phyloP scores from a whole-genome alignment of 2,888 invertebrate species.

The Stenoptilia bipunctidactyla region DNA sequence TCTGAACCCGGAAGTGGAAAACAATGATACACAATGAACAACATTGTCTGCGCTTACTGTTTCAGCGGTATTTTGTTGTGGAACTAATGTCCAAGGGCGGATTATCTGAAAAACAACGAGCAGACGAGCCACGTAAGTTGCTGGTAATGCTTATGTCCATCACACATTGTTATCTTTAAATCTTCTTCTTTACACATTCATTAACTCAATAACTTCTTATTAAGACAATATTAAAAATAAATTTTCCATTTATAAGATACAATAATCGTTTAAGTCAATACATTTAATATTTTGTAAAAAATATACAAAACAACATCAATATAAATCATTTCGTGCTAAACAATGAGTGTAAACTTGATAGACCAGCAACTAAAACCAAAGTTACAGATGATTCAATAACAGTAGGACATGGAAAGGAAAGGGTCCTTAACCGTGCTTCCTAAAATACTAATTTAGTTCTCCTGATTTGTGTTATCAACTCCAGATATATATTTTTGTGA shows the following conservation, averaged over 20 bases:
- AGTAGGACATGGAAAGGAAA: neutral
- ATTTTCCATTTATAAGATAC: too few species aligned
- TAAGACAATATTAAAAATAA: neutral
- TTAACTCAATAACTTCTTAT: neutral
- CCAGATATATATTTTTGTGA: neutral
- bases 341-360: constrained; percentile 31
- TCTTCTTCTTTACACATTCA: too few species aligned
- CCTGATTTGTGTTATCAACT: too few species aligned
- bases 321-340: neutral
- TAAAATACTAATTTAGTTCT: too few species aligned
- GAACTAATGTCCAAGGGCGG: constrained; percentile 67
- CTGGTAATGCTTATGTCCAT: constrained; percentile 42
- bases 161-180: constrained; percentile 21
- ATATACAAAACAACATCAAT: neutral
- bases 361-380: constrained; percentile 43
- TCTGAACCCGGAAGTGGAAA: constrained; percentile 45
- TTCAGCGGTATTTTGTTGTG: constrained; percentile 63
- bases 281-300: neutral
- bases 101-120: constrained; percentile 69
- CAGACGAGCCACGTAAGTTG: constrained; percentile 57
- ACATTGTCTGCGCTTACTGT: constrained; percentile 67
- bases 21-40: constrained; percentile 67
- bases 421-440: too few species aligned
- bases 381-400: too few species aligned
- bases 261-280: too few species aligned